Percentiles rank a stretch among this genome's conserved stretches.
These are phyloP conservation scores for Platerodrilus igneus DNA, from an alignment of 2,888 invertebrate species.

Conservation along the genomic window DNA sequence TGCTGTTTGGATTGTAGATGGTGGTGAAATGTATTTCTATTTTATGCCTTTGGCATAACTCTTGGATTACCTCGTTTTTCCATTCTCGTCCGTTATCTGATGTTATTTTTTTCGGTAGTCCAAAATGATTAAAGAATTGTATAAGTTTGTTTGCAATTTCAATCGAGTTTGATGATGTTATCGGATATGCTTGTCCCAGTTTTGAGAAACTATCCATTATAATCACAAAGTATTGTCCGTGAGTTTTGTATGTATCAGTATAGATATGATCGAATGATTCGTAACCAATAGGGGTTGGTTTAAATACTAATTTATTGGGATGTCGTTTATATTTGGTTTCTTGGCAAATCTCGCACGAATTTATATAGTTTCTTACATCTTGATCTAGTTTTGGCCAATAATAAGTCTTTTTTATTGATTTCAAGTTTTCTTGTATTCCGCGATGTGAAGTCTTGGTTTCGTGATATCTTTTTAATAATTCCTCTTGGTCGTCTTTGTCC, in stretches of 20 bases:
- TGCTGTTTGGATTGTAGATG: constrained; percentile 22
- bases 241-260: constrained; percentile 13
- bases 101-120: constrained; percentile 23
- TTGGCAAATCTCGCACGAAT: constrained; percentile 23
- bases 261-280: constrained; percentile 20
- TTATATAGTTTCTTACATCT: constrained; percentile 21
- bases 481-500: constrained; percentile 8
- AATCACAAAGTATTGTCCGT: constrained; percentile 21
- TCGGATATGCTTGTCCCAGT: constrained; percentile 22
- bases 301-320: constrained; percentile 17
- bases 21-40: constrained; percentile 25
- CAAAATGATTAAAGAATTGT: constrained; percentile 21
- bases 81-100: constrained; percentile 27
- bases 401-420: constrained; percentile 16
- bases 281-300: constrained; percentile 18
- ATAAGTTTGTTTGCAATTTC: constrained; percentile 23
- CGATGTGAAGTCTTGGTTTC: constrained; percentile 25
- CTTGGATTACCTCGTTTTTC: constrained; percentile 21
- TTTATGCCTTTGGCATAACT: constrained; percentile 21
- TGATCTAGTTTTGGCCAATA: constrained; percentile 26
- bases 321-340: constrained; percentile 25
- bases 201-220: constrained; percentile 28
- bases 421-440: constrained; percentile 20
- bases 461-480: constrained; percentile 19
- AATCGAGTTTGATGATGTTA: constrained; percentile 13